Evolutionary conservation across 2,113 vertebrate genomes (phyloP), one percentile per base, ranked within the genome.

Genomic region (Muscicapa adusta): DNA sequence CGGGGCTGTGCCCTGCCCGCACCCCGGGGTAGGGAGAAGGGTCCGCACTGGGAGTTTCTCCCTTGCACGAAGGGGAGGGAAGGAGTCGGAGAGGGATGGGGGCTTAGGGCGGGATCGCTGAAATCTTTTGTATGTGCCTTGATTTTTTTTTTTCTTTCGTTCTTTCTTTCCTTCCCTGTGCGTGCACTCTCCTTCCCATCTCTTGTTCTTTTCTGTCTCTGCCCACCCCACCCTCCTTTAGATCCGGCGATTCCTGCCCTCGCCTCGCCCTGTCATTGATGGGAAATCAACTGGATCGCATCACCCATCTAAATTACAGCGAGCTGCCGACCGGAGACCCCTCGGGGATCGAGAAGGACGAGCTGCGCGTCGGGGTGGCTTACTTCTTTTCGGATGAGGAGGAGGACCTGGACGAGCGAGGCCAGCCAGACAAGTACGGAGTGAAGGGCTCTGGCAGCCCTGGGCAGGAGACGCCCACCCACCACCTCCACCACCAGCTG

Each of bases 251-350:
- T 98, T 98, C 97, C 98, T 98, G 98, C 97, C 98, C 98, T 98
- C 97, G 97, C 98, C 97, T 98, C 98, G 98, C 98, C 98, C 97
- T 98, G 98, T 99, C 99, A 99, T 99, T 99, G 99, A 99, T 99
- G 99, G 99, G 99, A 98, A 99, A 99, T 98, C 99, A 99, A 99
- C 99, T 99, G 98, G 99, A 99, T 98, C 99, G 99, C 98, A 99
- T 99, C 98, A 99, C 99, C 97, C 99, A 99, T 98, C 99, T 99
- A 98, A 99, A 98, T 98, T 99, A 99, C 98, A 99, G 99, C 97
- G 99, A 99, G 97, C 97, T 99, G 98, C 99, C 99, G 97, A 99
- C 99, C 60, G 99, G 99, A 95, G 99, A 99, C 98, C 99, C 99
- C 93, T 99, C 99, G 92, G 99, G 99, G 96, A 98, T 99, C 88